Evolutionary conservation across 2,113 vertebrate species (phyloP).

Genomic region (Indri indri): DNA sequence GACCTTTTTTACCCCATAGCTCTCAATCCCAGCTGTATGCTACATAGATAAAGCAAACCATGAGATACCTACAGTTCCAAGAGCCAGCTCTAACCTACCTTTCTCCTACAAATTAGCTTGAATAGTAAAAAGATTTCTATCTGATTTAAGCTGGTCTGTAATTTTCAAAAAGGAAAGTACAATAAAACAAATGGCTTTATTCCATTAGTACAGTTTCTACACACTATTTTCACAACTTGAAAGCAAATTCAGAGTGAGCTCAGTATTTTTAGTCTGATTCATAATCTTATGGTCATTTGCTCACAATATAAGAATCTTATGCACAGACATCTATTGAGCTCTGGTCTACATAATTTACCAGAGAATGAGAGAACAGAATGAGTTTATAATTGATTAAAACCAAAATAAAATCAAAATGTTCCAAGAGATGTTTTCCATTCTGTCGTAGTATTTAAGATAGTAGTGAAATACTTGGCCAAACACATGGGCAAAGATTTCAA

Average conservation of each 20-base stretch:
- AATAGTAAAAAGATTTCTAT: neutral
- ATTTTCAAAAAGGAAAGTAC: neutral
- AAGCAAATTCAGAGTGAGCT: neutral
- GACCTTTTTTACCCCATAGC: neutral
- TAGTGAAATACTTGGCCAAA: neutral
- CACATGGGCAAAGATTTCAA: neutral
- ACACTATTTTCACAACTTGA: neutral
- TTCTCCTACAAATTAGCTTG: neutral
- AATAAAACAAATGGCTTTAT: neutral
- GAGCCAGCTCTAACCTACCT: neutral
- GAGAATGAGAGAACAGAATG: neutral
- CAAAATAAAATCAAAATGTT: constrained; percentile 23
- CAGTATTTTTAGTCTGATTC: neutral
- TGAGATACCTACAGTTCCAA: neutral
- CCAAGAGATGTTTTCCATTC: neutral
- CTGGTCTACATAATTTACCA: neutral
- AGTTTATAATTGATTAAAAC: constrained; percentile 21
- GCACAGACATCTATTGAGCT: neutral
- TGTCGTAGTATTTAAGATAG: neutral
- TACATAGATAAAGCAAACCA: neutral
- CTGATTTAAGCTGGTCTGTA: constrained; percentile 10
- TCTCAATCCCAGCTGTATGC: neutral
- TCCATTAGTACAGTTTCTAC: neutral
- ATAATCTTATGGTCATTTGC: neutral
- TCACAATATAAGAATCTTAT: neutral